Percentiles rank a stretch among this genome's conserved stretches.
These are phyloP conservation scores for Doryteuthis pealeii DNA, from an alignment of 1,140 invertebrate genomes.

Conservation along the genomic window DNA sequence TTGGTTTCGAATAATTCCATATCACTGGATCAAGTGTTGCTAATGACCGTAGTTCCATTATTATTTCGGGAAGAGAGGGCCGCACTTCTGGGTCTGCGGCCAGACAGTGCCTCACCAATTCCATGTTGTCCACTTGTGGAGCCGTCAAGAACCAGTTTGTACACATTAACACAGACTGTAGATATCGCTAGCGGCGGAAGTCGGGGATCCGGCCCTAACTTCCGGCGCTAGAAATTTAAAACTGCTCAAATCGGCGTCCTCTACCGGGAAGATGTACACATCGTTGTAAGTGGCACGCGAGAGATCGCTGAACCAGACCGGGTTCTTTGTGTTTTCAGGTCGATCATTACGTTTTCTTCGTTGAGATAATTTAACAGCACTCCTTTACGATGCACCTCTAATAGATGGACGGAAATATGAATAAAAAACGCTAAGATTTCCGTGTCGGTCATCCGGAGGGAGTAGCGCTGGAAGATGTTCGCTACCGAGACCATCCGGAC, in stretches of 20 bases:
- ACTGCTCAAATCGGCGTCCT: background rate
- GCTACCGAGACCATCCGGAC: background rate
- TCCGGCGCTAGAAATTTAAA: slow-evolving; percentile 5
- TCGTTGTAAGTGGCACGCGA: slow-evolving; percentile 5
- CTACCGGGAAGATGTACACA: background rate
- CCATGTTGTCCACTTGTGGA: background rate
- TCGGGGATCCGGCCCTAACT: slow-evolving; percentile 1
- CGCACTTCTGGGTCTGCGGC: background rate
- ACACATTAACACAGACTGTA: slow-evolving; percentile 8
- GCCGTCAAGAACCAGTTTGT: background rate
- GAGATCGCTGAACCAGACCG: background rate
- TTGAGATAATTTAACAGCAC: slow-evolving; percentile 8
- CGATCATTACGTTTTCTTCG: background rate
- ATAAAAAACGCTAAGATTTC: background rate
- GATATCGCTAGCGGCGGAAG: slow-evolving; percentile 1
- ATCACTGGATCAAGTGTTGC: background rate
- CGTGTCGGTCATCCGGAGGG: background rate
- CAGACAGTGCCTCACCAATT: background rate
- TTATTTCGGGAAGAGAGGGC: background rate
- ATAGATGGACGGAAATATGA: background rate
- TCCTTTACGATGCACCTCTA: slow-evolving; percentile 3
- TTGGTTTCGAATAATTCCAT: too few relatives aligned
- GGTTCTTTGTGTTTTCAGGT: background rate
- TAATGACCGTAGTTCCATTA: background rate
- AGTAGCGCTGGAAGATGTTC: background rate